A percentile compares a stretch with the other conserved stretches of the same genome.
phyloP scores from a whole-genome alignment of 2,113 vertebrate species.

The Sylvilagus bachmani region DNA sequence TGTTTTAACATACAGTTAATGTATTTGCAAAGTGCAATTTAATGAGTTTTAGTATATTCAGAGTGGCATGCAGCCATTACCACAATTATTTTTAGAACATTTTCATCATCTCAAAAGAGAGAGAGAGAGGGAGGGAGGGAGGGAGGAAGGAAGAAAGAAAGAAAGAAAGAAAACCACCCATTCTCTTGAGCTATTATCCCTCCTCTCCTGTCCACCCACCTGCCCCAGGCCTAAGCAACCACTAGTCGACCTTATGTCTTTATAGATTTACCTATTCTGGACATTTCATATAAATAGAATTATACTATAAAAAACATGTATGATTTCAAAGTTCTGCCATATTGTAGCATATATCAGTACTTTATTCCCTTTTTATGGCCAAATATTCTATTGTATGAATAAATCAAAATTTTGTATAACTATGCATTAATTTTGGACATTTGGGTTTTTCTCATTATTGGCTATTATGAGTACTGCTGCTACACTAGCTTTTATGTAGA shows the following conservation, averaged over 20 bases:
- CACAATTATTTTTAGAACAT: background rate
- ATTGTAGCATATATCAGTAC: background rate
- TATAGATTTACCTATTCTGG: slow-evolving; percentile 6
- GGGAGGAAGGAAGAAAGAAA: too few relatives aligned
- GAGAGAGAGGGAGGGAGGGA: too few relatives aligned
- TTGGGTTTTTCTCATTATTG: background rate
- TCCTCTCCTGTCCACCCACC: background rate
- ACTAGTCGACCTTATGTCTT: background rate
- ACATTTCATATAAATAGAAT: background rate
- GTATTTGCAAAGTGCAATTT: background rate
- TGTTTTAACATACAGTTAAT: background rate
- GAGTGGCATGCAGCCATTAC: background rate
- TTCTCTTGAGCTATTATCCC: background rate
- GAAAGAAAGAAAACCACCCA: too few relatives aligned
- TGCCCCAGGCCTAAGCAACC: background rate
- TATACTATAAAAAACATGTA: background rate
- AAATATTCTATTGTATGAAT: background rate
- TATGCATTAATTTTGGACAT: background rate
- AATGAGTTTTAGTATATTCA: background rate
- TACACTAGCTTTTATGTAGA: background rate
- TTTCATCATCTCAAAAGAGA: background rate
- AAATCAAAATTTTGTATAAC: background rate
- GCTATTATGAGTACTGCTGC: background rate
- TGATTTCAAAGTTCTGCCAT: background rate
- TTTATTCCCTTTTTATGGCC: background rate